Evolutionary conservation across 2,888 invertebrate genomes (phyloP).

Genomic region (Escarpia spicata): DNA sequence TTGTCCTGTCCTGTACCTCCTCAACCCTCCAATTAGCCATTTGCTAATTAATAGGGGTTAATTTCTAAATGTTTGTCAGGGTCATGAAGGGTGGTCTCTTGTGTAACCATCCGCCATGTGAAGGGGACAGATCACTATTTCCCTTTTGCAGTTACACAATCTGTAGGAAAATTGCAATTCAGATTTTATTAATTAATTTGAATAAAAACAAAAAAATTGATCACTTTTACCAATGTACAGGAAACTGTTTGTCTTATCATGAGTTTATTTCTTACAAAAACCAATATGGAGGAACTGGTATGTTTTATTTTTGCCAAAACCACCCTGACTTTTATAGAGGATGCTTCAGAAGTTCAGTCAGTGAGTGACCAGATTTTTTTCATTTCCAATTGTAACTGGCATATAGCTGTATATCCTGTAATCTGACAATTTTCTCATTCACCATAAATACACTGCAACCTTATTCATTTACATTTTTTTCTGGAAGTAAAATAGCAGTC

Average conservation of each 20-base stretch:
- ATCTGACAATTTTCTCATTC: background rate
- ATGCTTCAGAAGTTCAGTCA: background rate
- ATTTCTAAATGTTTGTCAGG: background rate
- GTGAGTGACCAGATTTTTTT: background rate
- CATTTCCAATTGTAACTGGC: background rate
- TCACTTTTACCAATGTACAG: background rate
- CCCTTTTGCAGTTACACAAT: background rate
- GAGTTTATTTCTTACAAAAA: background rate
- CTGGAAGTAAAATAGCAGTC: background rate
- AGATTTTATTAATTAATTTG: background rate
- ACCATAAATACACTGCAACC: background rate
- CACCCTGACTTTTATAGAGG: background rate
- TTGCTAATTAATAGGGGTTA: background rate
- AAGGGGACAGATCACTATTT: background rate
- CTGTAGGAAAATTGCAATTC: background rate
- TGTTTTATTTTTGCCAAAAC: background rate
- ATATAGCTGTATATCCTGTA: background rate
- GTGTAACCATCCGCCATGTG: background rate
- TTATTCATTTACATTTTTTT: background rate
- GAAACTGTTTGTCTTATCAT: background rate
- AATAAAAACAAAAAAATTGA: background rate
- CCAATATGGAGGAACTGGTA: background rate
- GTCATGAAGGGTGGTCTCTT: background rate
- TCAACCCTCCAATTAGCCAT: background rate
- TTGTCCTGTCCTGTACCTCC: background rate